Conservation (phyloP, 2,113 vertebrate genomes). For the Mirza zaza region DNA sequence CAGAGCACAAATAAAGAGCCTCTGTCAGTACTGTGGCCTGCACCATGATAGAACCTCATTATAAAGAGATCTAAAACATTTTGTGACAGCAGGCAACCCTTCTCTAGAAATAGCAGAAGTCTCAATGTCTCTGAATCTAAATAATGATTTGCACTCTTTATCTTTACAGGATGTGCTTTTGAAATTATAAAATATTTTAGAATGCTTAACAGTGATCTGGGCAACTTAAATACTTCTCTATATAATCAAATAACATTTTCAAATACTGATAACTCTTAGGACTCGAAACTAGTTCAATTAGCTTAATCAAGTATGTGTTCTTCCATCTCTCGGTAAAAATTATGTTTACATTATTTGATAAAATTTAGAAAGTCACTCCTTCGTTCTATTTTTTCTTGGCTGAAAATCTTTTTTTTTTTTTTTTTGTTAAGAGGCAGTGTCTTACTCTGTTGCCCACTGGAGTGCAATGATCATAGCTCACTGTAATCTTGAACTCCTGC, state of each 20-base stretch:
- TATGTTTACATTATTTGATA: neutral
- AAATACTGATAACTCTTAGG: neutral
- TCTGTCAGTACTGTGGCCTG: neutral
- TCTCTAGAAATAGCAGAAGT: neutral
- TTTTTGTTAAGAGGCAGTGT: too few species aligned
- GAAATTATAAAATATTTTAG: neutral
- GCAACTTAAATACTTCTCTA: neutral
- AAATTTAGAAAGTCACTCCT: neutral
- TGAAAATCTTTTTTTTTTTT: too few species aligned
- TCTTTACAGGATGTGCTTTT: neutral
- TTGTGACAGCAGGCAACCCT: neutral
- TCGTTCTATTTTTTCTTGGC: neutral
- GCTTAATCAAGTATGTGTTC: neutral
- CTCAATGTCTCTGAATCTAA: neutral
- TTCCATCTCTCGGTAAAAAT: conserved; percentile 21
- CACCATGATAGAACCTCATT: neutral
- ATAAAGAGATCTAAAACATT: neutral
- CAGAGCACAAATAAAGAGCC: neutral
- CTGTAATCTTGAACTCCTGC: too few species aligned
- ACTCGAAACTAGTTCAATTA: neutral
- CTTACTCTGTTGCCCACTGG: too few species aligned
- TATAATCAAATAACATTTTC: neutral
- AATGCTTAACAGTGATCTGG: neutral
- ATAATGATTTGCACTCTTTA: neutral
- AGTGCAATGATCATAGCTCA: too few species aligned